These are phyloP conservation scores for Neosilurus hyrtlii DNA, from an alignment of 2,797 vertebrate species.

Conservation along the genomic window DNA sequence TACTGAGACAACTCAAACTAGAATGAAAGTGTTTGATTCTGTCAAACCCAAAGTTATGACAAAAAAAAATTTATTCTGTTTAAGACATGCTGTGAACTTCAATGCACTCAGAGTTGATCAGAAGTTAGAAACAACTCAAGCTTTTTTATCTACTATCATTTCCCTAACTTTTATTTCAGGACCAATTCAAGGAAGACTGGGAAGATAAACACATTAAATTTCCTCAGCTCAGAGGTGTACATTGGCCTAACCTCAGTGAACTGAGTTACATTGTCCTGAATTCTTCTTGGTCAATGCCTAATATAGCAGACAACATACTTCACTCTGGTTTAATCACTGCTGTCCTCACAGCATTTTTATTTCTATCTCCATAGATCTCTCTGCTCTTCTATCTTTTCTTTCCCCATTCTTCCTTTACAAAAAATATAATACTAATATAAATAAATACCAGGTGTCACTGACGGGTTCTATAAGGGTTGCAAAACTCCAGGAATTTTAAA, in stretches of 20 bases:
- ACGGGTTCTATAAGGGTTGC: too few relatives aligned
- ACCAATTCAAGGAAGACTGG: too few relatives aligned
- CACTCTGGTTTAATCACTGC: not conserved
- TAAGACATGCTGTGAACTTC: not conserved
- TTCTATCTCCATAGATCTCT: not conserved
- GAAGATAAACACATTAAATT: too few relatives aligned
- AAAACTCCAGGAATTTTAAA: too few relatives aligned
- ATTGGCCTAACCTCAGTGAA: too few relatives aligned
- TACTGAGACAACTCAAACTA: not conserved
- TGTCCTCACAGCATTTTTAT: not conserved
- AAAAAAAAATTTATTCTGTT: not conserved
- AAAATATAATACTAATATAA: not conserved
- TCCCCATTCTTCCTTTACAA: not conserved
- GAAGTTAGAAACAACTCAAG: too few relatives aligned
- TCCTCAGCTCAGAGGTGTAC: too few relatives aligned
- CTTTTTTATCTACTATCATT: too few relatives aligned
- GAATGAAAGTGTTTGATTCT: not conserved
- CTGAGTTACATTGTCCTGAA: not conserved
- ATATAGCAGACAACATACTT: not conserved
- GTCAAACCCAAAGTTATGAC: not conserved
- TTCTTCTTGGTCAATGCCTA: not conserved
- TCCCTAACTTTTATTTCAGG: too few relatives aligned
- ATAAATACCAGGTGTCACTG: too few relatives aligned
- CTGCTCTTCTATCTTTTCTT: not conserved
- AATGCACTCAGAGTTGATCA: not conserved